phyloP scores from a whole-genome alignment of 1,140 invertebrate genomes.

The Tyrophagus putrescentiae region DNA sequence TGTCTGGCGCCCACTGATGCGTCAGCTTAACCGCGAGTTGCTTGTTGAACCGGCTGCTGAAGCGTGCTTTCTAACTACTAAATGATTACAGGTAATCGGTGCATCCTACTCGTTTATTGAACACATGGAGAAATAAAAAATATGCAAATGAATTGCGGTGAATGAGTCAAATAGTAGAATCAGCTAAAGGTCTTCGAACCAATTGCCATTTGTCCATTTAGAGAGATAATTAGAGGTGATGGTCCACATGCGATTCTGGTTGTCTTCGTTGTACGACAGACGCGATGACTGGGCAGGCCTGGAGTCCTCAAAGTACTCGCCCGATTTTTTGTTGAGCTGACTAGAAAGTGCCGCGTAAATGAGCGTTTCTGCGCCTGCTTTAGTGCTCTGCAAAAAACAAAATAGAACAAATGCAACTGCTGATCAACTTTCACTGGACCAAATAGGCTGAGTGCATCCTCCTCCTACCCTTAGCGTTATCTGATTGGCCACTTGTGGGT shows the following conservation, averaged over 20 bases:
- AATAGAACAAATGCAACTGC: slow-evolving; percentile 8
- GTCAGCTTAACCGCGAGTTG: too few relatives aligned
- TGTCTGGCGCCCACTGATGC: too few relatives aligned
- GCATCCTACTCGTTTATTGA: too few relatives aligned
- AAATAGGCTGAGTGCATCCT: background rate
- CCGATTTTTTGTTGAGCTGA: slow-evolving; percentile 45
- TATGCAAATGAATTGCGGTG: background rate
- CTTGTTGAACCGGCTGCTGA: too few relatives aligned
- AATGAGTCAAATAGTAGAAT: background rate
- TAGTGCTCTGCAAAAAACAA: background rate
- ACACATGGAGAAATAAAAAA: too few relatives aligned
- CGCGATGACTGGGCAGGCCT: slow-evolving; percentile 36
- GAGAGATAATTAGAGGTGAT: slow-evolving; percentile 25
- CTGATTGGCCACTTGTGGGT: background rate
- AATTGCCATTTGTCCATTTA: slow-evolving; percentile 21
- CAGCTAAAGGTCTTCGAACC: slow-evolving; percentile 12
- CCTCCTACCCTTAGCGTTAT: background rate
- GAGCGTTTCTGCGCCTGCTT: slow-evolving; percentile 52
- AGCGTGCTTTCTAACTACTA: too few relatives aligned
- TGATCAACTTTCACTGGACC: background rate
- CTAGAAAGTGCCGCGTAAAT: slow-evolving; percentile 54
- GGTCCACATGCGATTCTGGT: slow-evolving; percentile 42
- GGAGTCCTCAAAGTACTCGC: slow-evolving; percentile 49
- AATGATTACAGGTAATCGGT: too few relatives aligned
- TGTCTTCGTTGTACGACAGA: slow-evolving; percentile 37